A percentile compares a stretch with the other conserved stretches of the same genome.
phyloP scores from a whole-genome alignment of 2,888 invertebrate species.

The Branchellion lobata region DNA sequence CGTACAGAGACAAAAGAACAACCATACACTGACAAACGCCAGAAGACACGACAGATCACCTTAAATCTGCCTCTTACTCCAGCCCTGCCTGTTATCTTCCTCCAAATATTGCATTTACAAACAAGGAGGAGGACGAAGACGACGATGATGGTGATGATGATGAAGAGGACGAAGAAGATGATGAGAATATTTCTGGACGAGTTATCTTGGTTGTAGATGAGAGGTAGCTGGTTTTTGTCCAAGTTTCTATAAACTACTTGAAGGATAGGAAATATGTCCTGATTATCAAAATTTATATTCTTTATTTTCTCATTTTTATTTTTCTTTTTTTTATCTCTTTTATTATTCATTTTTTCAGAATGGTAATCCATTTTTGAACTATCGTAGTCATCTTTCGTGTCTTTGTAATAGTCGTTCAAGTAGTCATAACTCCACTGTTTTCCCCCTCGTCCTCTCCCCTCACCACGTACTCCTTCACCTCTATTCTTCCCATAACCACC shows the following conservation, averaged over 20 bases:
- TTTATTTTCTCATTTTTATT: not conserved
- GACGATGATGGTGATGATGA: not conserved
- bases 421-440: not conserved
- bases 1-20: too few species aligned
- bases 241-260: constrained; percentile 14
- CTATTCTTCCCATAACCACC: not conserved
- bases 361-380: too few species aligned
- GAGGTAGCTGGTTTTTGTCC: not conserved
- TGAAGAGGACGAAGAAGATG: not conserved
- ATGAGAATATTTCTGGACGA: not conserved
- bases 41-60: not conserved
- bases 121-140: constrained; percentile 22
- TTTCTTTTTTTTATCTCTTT: not conserved
- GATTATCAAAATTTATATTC: not conserved
- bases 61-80: not conserved
- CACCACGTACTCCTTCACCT: not conserved
- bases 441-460: not conserved
- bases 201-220: not conserved
- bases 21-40: too few species aligned
- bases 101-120: constrained; percentile 2
- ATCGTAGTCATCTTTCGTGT: not conserved
- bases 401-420: constrained; percentile 6
- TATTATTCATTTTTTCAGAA: too few species aligned
- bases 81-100: not conserved
- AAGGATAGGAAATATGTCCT: not conserved